Percentiles rank a stretch among this genome's conserved stretches.
These are phyloP conservation scores for Taenaris catops DNA, from an alignment of 2,888 invertebrate species.

Conservation along the genomic window DNA sequence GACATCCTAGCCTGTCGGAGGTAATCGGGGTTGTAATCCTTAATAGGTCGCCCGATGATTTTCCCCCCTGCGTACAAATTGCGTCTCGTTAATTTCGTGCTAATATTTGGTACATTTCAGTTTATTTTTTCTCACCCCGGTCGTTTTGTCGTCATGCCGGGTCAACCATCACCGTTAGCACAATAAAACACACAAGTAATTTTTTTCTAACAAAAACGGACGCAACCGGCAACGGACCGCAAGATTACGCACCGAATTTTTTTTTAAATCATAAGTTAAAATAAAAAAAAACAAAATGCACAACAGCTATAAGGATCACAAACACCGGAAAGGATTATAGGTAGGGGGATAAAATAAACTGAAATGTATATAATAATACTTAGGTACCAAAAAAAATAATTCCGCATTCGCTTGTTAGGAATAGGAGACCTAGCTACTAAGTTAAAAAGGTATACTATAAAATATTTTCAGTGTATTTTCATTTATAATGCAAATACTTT, in stretches of 20 bases:
- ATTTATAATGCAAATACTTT: conserved; percentile 6
- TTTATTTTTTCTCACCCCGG: conserved; percentile 60
- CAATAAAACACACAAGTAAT: conserved; percentile 49
- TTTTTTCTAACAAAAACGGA: conserved; percentile 23
- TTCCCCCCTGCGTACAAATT: conserved; percentile 55
- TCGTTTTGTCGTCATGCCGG: conserved; percentile 33
- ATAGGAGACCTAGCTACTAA: conserved; percentile 31
- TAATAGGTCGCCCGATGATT: conserved; percentile 63
- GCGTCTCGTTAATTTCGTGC: conserved; percentile 32
- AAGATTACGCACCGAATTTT: conserved; percentile 19
- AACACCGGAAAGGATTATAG: conserved; percentile 49
- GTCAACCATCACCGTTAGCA: conserved; percentile 63
- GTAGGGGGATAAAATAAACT: conserved; percentile 70
- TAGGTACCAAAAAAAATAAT: conserved; percentile 52
- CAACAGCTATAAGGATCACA: conserved; percentile 43
- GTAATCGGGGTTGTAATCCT: conserved; percentile 67
- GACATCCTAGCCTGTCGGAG: conserved; percentile 54
- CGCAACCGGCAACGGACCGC: conserved; percentile 26
- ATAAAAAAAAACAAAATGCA: conserved; percentile 36
- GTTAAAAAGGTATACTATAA: conserved; percentile 13
- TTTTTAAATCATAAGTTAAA: conserved; percentile 12
- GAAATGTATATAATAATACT: conserved; percentile 74
- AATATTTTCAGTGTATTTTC: conserved; percentile 9
- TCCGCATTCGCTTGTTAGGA: conserved; percentile 65
- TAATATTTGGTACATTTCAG: conserved; percentile 63